Conservation (phyloP, 2,113 vertebrate species). For the Athene noctua region DNA sequence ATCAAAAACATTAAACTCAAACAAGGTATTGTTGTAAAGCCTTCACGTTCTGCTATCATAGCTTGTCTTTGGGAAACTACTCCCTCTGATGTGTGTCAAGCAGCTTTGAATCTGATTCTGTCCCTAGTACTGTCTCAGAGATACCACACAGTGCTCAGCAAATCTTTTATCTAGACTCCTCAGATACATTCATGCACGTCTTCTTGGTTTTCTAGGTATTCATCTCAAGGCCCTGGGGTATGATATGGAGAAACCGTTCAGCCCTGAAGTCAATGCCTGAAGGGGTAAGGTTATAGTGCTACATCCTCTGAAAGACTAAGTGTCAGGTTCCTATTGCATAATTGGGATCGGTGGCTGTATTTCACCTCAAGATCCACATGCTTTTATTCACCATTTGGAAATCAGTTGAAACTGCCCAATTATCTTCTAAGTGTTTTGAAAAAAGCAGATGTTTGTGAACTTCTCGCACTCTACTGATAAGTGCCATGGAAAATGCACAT, state of each 20-base stretch:
- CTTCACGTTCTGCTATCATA: neutral
- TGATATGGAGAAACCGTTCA: neutral
- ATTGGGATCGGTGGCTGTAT: neutral
- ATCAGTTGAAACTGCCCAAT: neutral
- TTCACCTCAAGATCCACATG: neutral
- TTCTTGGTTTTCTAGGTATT: neutral
- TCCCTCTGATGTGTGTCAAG: neutral
- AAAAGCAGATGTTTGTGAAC: neutral
- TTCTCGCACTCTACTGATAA: neutral
- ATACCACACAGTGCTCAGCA: accelerated
- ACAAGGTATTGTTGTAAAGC: neutral
- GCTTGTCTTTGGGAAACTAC: neutral
- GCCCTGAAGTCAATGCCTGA: neutral
- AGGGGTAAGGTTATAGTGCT: neutral
- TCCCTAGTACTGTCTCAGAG: neutral
- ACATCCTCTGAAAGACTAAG: neutral
- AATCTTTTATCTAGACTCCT: neutral
- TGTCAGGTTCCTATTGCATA: neutral
- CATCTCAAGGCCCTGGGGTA: neutral
- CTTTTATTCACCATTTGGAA: neutral
- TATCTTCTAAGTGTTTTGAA: neutral
- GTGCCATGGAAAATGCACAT: neutral
- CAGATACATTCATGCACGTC: neutral
- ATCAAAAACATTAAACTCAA: neutral
- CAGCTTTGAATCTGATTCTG: neutral